phyloP scores from a whole-genome alignment of 2,888 invertebrate species.

The Eupsilia transversa region DNA sequence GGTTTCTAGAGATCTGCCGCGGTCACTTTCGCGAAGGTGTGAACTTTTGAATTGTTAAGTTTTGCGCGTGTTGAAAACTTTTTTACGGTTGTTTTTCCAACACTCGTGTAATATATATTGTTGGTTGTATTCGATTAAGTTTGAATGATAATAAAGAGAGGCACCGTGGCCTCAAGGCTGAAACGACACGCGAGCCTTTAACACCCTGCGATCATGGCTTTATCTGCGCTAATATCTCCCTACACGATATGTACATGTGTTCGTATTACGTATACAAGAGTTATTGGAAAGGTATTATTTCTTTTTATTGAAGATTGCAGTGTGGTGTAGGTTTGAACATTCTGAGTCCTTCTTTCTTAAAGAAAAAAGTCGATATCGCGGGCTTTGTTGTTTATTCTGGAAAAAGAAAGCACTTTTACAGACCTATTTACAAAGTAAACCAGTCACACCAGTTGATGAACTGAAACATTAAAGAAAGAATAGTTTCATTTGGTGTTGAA shows the following conservation, averaged over 20 bases:
- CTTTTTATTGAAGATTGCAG: constrained; percentile 26
- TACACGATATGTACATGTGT: constrained; percentile 55
- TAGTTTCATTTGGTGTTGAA: background rate
- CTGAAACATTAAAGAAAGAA: background rate
- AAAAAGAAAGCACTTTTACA: background rate
- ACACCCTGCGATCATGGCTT: constrained; percentile 75
- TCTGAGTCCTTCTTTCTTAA: background rate
- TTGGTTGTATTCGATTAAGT: constrained; percentile 83
- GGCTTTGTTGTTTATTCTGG: background rate
- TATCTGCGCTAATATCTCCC: constrained; percentile 81
- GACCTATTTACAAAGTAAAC: background rate
- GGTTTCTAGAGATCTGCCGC: background rate
- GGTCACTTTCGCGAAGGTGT: constrained; percentile 20
- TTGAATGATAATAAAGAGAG: constrained; percentile 83
- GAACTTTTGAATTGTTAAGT: constrained; percentile 52
- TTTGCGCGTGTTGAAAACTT: constrained; percentile 65
- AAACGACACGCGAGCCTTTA: constrained; percentile 80
- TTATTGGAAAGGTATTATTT: constrained; percentile 49
- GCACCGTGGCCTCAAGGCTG: constrained; percentile 77
- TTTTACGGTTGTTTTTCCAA: constrained; percentile 69
- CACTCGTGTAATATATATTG: constrained; percentile 74
- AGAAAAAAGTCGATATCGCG: background rate
- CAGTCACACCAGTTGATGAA: background rate
- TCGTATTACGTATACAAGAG: constrained; percentile 37
- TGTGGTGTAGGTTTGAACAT: background rate